phyloP scores from a whole-genome alignment of 2,113 vertebrate species.

The Atherinomorus stipes region DNA sequence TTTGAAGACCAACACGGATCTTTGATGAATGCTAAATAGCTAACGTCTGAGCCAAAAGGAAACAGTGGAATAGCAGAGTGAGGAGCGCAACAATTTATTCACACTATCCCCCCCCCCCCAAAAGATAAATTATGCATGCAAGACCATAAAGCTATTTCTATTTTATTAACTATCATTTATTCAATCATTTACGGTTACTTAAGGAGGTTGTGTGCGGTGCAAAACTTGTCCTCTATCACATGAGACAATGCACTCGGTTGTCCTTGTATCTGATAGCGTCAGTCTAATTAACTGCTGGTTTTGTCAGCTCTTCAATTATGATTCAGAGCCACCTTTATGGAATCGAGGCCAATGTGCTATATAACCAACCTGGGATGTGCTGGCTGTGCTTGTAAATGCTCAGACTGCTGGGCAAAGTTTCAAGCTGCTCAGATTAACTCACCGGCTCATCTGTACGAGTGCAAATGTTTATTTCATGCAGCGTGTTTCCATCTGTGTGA shows the following conservation, averaged over 20 bases:
- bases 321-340: constrained; percentile 58
- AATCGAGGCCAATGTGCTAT: constrained; percentile 35
- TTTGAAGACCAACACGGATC: not conserved
- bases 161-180: constrained; percentile 59
- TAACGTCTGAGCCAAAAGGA: constrained; percentile 22
- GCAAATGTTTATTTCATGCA: constrained; percentile 1
- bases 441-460: constrained; percentile 7
- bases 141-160: constrained; percentile 56
- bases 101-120: constrained; percentile 31
- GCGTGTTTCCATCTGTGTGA: constrained; percentile 2
- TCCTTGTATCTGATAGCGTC: constrained; percentile 63
- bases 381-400: constrained; percentile 45
- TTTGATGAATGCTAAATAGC: constrained; percentile 14
- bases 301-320: constrained; percentile 58
- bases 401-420: constrained; percentile 55
- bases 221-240: constrained; percentile 57
- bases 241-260: constrained; percentile 54
- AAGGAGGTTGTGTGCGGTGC: constrained; percentile 48
- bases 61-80: constrained; percentile 43
- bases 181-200: constrained; percentile 60
- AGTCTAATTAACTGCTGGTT: constrained; percentile 67
- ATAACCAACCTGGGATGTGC: constrained; percentile 48
- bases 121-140: constrained; percentile 62
- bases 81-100: constrained; percentile 33
- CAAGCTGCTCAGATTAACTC: constrained; percentile 42